Conservation (phyloP, 1,140 invertebrate species). For the Acyrthosiphon pisum region DNA sequence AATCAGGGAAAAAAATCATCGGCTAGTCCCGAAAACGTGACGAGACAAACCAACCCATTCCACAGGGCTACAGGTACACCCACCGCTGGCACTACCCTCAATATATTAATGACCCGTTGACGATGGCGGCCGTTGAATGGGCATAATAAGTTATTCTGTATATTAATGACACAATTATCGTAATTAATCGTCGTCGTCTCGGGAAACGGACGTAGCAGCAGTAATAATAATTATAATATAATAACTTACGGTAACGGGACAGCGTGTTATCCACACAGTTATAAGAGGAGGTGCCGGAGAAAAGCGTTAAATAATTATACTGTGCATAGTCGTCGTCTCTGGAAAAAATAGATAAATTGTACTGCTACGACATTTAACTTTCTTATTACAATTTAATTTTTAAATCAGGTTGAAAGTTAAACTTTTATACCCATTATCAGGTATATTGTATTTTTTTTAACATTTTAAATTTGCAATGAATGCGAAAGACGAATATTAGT, state of each 20-base stretch:
- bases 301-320: neutral
- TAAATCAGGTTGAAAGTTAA: no score
- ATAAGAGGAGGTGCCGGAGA: neutral
- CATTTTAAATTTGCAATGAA: no score
- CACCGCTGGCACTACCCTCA: no score
- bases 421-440: no score
- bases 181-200: neutral
- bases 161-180: slow-evolving; percentile 2
- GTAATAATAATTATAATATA: neutral
- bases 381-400: no score
- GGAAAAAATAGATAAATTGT: no score
- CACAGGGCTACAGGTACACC: neutral
- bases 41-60: neutral
- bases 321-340: no score
- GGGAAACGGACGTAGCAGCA: neutral
- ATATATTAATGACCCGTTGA: neutral
- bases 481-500: no score
- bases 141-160: neutral
- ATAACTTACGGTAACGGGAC: neutral
- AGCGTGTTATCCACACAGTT: neutral
- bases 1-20: neutral
- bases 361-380: no score
- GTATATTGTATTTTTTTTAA: no score
- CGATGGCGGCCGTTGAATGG: neutral
- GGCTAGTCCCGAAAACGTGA: neutral